Base-by-base conservation (phyloP, 2,888 invertebrate species). In the Entomobrya proxima region DNA sequence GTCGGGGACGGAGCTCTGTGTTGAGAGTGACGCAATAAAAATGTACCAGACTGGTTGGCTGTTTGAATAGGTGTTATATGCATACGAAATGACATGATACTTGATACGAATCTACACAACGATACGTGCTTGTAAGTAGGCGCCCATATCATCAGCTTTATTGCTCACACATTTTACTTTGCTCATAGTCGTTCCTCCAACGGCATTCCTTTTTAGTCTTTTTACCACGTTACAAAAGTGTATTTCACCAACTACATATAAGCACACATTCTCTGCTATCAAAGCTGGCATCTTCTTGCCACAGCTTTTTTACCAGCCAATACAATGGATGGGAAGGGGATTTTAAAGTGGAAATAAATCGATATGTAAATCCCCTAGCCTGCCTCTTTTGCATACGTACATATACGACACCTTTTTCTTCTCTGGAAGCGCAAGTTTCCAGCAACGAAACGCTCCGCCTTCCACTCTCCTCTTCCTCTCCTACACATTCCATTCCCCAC, bases 291-390 rank as follows among this genome's bases (percentile, higher is more conserved):
- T 67, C 67, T 64, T 35, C 11, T 58, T 64, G 64, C 32, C 18
- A 35, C 6, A 40, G 44, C 13, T 72, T 44, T 78, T 74, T 47
- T 50, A 75, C 32, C 55, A 37, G 18, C 80, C 80, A 80, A 80
- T 80, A 67, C 72, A 55, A 75, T 37, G 55, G 69, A 72, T 37
- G 77, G 86, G 52, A 74, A 72, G 58, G 64, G 64, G 58, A 83
- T 87, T 88, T 88, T 88, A 88, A 88, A 88, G 86, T 87, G 72
- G 61, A 55, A 78, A 74, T 69, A 80, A 86, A 90, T 90, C 90
- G 88, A 90, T 90, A 90, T 90, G 88, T 89, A 90, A 90, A 90
- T 89, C 90, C 82, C 76, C 52, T 82, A 32, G 61, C 76, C 82
- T 80, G 81, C 86, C 88, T 88, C 84, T 86, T 90, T 90, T 90